These are phyloP conservation scores for Petrolisthes cinctipes DNA, from an alignment of 2,888 invertebrate species.

Conservation along the genomic window DNA sequence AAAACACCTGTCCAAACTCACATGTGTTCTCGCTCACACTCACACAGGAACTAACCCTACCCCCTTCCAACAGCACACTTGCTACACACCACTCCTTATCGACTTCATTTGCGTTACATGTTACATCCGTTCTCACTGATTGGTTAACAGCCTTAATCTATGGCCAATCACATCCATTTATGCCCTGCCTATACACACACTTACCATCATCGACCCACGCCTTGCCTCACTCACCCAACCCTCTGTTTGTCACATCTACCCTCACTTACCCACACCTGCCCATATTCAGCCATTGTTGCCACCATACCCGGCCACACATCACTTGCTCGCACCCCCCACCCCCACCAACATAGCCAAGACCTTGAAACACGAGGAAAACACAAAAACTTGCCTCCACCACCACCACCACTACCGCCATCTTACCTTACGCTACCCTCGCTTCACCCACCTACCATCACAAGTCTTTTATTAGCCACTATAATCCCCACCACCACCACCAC, in stretches of 20 bases:
- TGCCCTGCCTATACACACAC: too few relatives aligned
- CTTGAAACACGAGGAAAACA: not conserved
- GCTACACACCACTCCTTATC: too few relatives aligned
- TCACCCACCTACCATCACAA: not conserved
- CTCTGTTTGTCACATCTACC: not conserved
- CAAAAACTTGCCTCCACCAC: not conserved
- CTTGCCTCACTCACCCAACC: not conserved
- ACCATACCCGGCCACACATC: not conserved
- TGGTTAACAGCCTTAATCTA: too few relatives aligned
- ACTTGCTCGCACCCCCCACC: not conserved
- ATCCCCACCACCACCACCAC: not conserved
- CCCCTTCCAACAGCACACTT: too few relatives aligned
- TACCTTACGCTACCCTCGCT: not conserved
- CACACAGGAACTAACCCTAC: too few relatives aligned
- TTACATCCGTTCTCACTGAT: too few relatives aligned
- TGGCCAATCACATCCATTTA: too few relatives aligned
- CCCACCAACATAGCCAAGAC: not conserved
- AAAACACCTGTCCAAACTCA: too few relatives aligned
- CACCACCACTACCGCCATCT: not conserved
- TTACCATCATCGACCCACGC: too few relatives aligned
- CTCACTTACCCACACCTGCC: not conserved
- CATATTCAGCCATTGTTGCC: not conserved
- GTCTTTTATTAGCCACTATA: not conserved
- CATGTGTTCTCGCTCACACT: too few relatives aligned
- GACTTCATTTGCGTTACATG: too few relatives aligned